phyloP scores from a whole-genome alignment of 2,797 vertebrate species.

The Pangasius larnaudii region DNA sequence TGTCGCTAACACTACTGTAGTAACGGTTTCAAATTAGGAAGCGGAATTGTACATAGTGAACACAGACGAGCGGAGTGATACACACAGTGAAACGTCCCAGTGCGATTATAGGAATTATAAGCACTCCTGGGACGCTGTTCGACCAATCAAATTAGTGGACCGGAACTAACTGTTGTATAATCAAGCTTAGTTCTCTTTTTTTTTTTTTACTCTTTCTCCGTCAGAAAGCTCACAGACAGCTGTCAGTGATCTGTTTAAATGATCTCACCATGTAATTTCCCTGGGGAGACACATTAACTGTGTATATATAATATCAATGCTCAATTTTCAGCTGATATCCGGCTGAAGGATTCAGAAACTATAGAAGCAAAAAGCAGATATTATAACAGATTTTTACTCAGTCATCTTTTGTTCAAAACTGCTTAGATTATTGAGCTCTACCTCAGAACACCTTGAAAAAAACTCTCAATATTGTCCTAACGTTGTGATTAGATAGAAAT shows the following conservation, averaged over 20 bases:
- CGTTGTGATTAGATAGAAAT: not conserved
- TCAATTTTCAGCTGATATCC: not conserved
- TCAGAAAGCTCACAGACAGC: not conserved
- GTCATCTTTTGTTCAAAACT: not conserved
- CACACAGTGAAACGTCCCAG: not conserved
- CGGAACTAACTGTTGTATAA: not conserved
- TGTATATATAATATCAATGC: not conserved
- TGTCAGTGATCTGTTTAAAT: constrained; percentile 42
- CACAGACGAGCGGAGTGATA: not conserved
- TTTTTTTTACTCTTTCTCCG: constrained; percentile 1
- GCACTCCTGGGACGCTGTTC: not conserved
- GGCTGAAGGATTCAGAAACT: not conserved
- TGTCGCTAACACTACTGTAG: not conserved
- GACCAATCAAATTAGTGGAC: not conserved
- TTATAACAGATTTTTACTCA: not conserved
- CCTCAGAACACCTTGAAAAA: not conserved
- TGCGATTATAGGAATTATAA: not conserved
- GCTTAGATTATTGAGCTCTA: not conserved
- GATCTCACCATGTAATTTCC: constrained; percentile 59
- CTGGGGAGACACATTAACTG: not conserved
- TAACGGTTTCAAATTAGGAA: not conserved
- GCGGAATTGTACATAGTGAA: not conserved
- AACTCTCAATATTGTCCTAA: not conserved
- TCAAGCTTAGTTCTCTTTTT: not conserved
- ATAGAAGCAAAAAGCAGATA: not conserved